Base-by-base conservation (phyloP, 2,113 vertebrate genomes). In the Grantiella picta region DNA sequence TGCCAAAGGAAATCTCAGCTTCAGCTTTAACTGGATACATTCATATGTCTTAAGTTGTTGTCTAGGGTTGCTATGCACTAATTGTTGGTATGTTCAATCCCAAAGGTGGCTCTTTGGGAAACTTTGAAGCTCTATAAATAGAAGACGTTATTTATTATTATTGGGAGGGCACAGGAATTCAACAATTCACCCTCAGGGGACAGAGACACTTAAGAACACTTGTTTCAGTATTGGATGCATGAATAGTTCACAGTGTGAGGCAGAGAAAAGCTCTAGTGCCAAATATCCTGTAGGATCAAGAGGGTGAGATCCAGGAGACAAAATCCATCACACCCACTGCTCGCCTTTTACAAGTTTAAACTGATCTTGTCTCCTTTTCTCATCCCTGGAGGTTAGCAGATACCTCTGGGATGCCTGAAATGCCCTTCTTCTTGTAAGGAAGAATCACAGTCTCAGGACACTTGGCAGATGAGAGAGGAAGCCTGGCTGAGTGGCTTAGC, bases 91-190 rank as follows among this genome's bases (percentile, higher is more conserved):
- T 69, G 63, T 70, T 95, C 47, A 27, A 53, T 66, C 94, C 50
- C 93, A 70, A 77, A 94, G 66, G 90, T 66, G 54, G 59, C 52
- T 93, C 71, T 85, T 69, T 36, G 65, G 57, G 83, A 96, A 92
- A 89, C 86, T 89, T 35, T 35, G 73, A 92, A 49, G 72, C 20
- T 91, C 91, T 94, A 94, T 85, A 95, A 97, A 92, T 95, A 95
- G 91, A 95, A 95, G 35, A 50, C 61, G 64, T 80, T 85, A 82
- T 88, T 87, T 69, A 84, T 81, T 59, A 86, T 80, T 82, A 61
- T 35, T 80, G 24, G 8, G 47, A 82, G 5, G 13, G 49, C 42
- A 50, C 16, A 85, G 66, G 38, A 94, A 75, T 61, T 45, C 53
- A 89, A 38, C 35, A 72, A 33, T 78, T 94, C 73, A 79, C 49